Evolutionary conservation across 2,888 invertebrate species (phyloP).

Genomic region (Eupithecia insigniata): DNA sequence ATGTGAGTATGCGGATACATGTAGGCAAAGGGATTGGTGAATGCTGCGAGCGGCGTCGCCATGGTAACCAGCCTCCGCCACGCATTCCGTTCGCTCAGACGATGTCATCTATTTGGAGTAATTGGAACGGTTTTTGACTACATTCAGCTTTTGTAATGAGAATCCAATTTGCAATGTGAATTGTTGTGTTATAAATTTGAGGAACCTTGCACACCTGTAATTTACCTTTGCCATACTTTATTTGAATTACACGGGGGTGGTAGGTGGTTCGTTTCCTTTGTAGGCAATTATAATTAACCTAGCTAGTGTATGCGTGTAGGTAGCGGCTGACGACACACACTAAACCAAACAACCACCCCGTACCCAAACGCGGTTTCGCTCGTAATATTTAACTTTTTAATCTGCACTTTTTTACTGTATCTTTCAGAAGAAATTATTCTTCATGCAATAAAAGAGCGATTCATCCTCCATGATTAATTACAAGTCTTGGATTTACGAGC

Average conservation of each 20-base stretch:
- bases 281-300: constrained; percentile 2
- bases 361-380: not conserved
- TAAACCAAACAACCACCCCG: constrained; percentile 1
- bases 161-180: constrained; percentile 24
- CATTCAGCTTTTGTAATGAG: constrained; percentile 8
- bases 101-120: not conserved
- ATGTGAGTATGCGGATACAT: constrained; percentile 12
- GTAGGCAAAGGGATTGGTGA: constrained; percentile 16
- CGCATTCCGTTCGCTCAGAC: not conserved
- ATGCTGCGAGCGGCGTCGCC: constrained; percentile 17
- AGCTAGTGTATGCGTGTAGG: constrained; percentile 1
- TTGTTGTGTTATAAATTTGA: not conserved
- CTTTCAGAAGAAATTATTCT: constrained; percentile 14
- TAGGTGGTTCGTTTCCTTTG: not conserved
- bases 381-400: not conserved
- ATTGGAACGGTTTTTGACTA: not conserved
- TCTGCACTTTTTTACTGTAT: not conserved
- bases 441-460: constrained; percentile 27
- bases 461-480: constrained; percentile 30
- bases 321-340: not conserved
- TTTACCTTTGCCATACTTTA: not conserved
- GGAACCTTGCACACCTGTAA: not conserved
- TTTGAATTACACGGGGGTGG: not conserved
- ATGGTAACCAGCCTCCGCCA: constrained; percentile 14
- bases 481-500: constrained; percentile 31